phyloP scores from a whole-genome alignment of 2,113 vertebrate species.

The Chaetura pelagica region DNA sequence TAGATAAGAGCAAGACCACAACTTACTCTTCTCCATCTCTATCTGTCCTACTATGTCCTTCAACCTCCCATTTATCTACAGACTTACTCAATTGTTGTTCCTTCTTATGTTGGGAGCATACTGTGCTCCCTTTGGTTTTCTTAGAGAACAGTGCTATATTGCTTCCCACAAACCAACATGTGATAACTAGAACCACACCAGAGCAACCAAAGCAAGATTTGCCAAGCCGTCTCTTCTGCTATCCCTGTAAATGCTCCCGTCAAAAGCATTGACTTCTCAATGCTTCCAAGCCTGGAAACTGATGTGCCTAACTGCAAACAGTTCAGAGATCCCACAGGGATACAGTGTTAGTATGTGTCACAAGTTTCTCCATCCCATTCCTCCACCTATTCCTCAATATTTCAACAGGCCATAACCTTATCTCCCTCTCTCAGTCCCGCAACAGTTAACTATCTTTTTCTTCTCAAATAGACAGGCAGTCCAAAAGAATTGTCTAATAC shows the following conservation, averaged over 20 bases:
- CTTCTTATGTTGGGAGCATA: background rate
- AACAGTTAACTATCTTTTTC: background rate
- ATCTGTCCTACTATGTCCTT: background rate
- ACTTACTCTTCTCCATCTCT: background rate
- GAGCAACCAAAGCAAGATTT: background rate
- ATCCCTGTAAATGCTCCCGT: background rate
- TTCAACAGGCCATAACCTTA: background rate
- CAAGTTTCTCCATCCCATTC: background rate
- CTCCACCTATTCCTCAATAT: background rate
- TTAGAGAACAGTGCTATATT: background rate
- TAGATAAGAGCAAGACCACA: background rate
- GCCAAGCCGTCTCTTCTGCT: background rate
- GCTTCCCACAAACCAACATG: conserved; percentile 33
- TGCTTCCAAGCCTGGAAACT: background rate
- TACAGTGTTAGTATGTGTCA: background rate
- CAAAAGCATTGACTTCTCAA: background rate
- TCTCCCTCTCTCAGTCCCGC: background rate
- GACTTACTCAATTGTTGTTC: background rate
- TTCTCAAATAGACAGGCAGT: background rate
- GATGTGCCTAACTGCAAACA: background rate
- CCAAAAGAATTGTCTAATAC: background rate
- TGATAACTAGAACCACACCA: conserved; percentile 35
- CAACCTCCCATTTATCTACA: background rate
- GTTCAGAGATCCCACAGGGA: background rate
- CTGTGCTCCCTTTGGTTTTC: conserved; percentile 3